Conservation (phyloP, 1,140 invertebrate genomes). For the Steinernema feltiae region DNA sequence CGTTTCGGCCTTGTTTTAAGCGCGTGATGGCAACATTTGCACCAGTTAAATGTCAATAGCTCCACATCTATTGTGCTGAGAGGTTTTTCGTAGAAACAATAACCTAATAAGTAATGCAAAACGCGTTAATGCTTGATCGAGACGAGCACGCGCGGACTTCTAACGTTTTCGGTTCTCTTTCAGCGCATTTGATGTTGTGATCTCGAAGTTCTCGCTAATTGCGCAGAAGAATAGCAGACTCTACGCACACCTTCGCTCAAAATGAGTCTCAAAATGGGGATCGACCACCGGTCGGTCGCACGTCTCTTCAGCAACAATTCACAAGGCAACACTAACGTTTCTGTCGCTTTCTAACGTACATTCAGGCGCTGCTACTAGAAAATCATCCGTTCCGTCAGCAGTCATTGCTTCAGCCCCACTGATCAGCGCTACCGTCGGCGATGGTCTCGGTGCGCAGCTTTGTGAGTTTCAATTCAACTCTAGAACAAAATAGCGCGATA, state of each 20-base stretch:
- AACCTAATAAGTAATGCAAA: too few relatives aligned
- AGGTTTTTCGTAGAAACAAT: too few relatives aligned
- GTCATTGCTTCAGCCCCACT: conserved; percentile 34
- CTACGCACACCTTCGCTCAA: neutral
- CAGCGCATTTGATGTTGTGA: neutral
- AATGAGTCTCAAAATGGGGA: conserved; percentile 17
- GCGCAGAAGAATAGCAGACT: too few relatives aligned
- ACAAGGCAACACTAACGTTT: neutral
- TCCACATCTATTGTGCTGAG: too few relatives aligned
- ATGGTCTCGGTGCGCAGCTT: conserved; percentile 31
- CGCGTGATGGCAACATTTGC: too few relatives aligned
- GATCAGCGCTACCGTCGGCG: conserved; percentile 36
- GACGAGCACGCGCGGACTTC: too few relatives aligned
- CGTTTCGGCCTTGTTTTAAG: too few relatives aligned
- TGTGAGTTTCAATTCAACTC: conserved; percentile 23
- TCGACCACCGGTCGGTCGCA: conserved; percentile 32
- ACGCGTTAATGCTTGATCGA: too few relatives aligned
- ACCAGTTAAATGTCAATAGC: too few relatives aligned
- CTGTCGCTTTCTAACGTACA: neutral
- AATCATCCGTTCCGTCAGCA: conserved; percentile 35
- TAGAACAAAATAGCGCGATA: too few relatives aligned
- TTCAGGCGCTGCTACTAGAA: conserved; percentile 24
- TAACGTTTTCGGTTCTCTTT: too few relatives aligned
- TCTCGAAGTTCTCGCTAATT: neutral
- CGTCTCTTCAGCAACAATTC: conserved; percentile 38